phyloP scores from a whole-genome alignment of 2,888 invertebrate species.

The Nephrocerus scutellatus region DNA sequence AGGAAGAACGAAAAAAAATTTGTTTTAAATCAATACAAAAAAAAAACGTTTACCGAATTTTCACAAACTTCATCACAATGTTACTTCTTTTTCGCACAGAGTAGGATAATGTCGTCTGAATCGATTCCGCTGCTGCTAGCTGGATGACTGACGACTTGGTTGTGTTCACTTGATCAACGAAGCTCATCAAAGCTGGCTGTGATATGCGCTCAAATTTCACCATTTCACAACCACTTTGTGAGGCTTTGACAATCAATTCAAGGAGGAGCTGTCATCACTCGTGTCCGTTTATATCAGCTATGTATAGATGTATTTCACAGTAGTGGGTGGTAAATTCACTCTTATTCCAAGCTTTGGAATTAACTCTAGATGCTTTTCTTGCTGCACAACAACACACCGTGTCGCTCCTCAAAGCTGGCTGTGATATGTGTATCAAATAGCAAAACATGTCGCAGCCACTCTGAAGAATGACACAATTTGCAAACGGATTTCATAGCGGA shows the following conservation, averaged over 20 bases:
- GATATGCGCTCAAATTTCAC: slow-evolving; percentile 63
- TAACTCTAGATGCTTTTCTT: background rate
- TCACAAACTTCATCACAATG: no score
- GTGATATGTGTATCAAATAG: slow-evolving; percentile 69
- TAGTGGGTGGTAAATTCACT: slow-evolving; percentile 1
- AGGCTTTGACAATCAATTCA: slow-evolving; percentile 43
- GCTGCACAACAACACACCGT: slow-evolving; percentile 28
- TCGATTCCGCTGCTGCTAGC: no score
- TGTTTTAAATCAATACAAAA: no score
- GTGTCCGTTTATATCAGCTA: slow-evolving; percentile 10
- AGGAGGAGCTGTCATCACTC: slow-evolving; percentile 8
- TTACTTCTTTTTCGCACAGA: no score
- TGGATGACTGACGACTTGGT: background rate
- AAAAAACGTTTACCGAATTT: no score
- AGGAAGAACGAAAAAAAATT: no score
- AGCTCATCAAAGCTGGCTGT: slow-evolving; percentile 98
- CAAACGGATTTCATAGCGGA: no score
- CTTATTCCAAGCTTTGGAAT: slow-evolving; percentile 24
- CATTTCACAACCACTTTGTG: slow-evolving; percentile 86
- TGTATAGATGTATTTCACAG: slow-evolving; percentile 1
- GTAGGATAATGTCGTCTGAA: no score
- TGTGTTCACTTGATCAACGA: slow-evolving; percentile 38
- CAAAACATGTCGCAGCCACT: slow-evolving; percentile 78
- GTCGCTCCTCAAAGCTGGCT: slow-evolving; percentile 98
- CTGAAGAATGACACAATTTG: slow-evolving; percentile 66